phyloP scores from a whole-genome alignment of 2,113 vertebrate species.

The Lophochroa leadbeateri region DNA sequence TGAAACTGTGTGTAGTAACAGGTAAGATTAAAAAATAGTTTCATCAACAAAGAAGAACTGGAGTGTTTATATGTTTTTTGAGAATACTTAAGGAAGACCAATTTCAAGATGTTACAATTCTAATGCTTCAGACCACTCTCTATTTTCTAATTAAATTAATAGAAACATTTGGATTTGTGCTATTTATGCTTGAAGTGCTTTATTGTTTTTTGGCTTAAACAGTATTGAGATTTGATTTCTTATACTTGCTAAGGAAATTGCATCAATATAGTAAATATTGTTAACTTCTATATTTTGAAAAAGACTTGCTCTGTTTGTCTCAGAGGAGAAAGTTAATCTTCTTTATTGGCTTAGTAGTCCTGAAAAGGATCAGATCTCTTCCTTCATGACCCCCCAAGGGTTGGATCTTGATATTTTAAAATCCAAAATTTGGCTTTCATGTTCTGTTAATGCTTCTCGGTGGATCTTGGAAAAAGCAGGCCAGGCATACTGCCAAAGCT shows the following conservation, averaged over 20 bases:
- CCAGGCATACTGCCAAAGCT: background rate
- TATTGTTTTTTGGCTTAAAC: background rate
- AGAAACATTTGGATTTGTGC: background rate
- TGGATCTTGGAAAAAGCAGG: background rate
- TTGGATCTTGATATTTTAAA: background rate
- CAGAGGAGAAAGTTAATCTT: background rate
- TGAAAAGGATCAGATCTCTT: background rate
- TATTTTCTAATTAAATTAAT: background rate
- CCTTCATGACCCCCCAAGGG: background rate
- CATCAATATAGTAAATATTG: background rate
- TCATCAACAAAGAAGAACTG: background rate
- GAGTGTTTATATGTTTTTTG: background rate
- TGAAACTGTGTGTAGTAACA: background rate
- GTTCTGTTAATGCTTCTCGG: background rate
- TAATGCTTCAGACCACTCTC: background rate
- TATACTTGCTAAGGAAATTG: constrained; percentile 3
- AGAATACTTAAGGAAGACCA: background rate
- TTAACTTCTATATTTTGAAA: constrained; percentile 8
- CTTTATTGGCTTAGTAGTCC: background rate
- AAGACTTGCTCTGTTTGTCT: background rate
- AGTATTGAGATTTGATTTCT: background rate
- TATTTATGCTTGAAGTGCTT: background rate
- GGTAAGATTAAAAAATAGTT: background rate
- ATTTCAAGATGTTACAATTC: background rate
- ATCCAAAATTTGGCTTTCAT: background rate